Evolutionary conservation across 2,888 invertebrate genomes (phyloP).

Genomic region (Sympetrum striolatum): DNA sequence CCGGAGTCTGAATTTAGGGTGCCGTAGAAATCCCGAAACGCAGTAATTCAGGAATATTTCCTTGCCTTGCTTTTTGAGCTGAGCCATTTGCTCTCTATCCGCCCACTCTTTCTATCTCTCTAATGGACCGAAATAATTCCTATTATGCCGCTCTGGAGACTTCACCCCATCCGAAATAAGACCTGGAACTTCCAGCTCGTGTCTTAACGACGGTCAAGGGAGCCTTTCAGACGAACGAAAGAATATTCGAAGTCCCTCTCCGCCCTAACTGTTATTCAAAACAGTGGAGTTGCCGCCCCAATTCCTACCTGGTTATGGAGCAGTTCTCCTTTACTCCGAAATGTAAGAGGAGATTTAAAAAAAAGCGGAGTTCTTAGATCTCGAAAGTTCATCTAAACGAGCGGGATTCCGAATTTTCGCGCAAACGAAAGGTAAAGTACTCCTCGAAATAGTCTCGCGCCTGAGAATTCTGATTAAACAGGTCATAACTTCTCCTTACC

Average conservation of each 20-base stretch:
- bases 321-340: neutral
- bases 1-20: neutral
- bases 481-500: no score
- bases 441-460: no score
- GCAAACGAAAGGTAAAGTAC: neutral
- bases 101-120: neutral
- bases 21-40: neutral
- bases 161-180: neutral
- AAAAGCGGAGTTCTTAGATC: neutral
- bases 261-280: neutral
- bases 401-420: neutral
- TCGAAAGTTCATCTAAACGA: neutral
- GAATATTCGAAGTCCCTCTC: neutral
- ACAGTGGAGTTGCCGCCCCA: neutral
- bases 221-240: neutral
- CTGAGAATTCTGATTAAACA: no score
- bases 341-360: neutral
- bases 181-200: neutral
- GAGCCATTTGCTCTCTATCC: neutral
- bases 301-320: slow-evolving; percentile 11
- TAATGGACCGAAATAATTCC: neutral
- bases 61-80: neutral
- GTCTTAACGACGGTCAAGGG: slow-evolving; percentile 23
- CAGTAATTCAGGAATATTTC: neutral
- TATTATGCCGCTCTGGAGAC: neutral